Percentiles rank a stretch among this genome's conserved stretches.
Conservation (phyloP, 37 sponge, comb jelly and placozoan species). For the Beroe ovata region DNA sequence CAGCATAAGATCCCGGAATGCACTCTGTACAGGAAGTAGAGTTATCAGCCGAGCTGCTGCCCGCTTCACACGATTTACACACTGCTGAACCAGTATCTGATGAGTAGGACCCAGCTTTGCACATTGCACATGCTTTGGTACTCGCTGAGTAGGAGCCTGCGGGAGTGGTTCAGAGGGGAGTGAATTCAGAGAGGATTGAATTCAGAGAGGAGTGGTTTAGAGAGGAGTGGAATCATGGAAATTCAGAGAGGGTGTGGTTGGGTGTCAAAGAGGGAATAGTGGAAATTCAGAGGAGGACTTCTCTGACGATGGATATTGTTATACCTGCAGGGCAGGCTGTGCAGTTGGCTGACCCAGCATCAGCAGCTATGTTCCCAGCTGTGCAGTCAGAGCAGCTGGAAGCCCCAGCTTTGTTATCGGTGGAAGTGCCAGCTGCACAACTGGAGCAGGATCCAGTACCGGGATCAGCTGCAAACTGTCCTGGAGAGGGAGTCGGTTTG, state of each 20-base stretch:
- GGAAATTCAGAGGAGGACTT: not conserved
- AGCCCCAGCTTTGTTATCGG: conserved; percentile 10
- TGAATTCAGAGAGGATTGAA: too few relatives aligned
- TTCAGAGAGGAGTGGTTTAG: too few relatives aligned
- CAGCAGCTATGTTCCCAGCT: not conserved
- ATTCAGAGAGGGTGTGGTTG: not conserved
- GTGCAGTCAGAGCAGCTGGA: not conserved
- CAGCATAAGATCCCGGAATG: not conserved
- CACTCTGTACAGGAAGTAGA: conserved; percentile 26
- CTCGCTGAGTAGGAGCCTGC: conserved; percentile 31
- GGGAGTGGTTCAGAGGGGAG: not conserved
- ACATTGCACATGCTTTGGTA: not conserved
- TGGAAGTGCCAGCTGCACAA: conserved; percentile 37
- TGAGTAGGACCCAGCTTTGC: conserved; percentile 13
- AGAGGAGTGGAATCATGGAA: not conserved
- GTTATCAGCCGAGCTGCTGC: not conserved
- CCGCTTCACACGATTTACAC: not conserved
- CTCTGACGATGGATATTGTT: too few relatives aligned
- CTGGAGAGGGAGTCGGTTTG: too few relatives aligned
- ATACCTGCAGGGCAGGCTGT: not conserved
- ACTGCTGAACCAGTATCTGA: not conserved
- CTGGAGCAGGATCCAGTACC: not conserved
- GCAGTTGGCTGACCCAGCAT: not conserved
- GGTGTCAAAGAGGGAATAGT: not conserved
- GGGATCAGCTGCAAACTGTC: conserved; percentile 3